A percentile compares a stretch with the other conserved stretches of the same genome.
These are phyloP conservation scores for Dinocampus coccinellae DNA, from an alignment of 2,888 invertebrate genomes.

Conservation along the genomic window DNA sequence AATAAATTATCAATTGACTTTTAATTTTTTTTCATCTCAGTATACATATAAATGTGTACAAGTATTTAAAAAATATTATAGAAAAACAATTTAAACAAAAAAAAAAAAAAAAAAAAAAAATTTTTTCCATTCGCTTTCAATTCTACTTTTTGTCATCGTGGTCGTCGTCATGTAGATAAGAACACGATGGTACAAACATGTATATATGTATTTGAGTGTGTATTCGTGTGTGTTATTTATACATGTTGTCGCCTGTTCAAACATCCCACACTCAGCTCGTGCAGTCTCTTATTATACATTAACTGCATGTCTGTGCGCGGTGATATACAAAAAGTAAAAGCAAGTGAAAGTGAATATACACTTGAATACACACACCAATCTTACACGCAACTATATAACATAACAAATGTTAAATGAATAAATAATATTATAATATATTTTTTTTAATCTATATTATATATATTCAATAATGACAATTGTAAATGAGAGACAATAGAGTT, in stretches of 20 bases:
- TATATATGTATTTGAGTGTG: not conserved
- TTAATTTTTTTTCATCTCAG: not conserved
- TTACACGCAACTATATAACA: constrained; percentile 11
- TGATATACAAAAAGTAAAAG: constrained; percentile 6
- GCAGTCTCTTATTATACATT: not conserved
- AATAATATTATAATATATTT: not conserved
- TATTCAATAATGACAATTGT: not conserved
- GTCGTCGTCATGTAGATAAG: constrained; percentile 17
- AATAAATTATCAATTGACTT: constrained; percentile 30
- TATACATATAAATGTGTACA: no score
- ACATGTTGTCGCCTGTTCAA: constrained; percentile 25
- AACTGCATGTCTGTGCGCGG: not conserved
- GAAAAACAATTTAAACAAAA: not conserved
- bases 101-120: not conserved
- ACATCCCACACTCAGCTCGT: constrained; percentile 21
- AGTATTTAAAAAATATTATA: no score
- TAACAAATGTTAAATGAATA: no score
- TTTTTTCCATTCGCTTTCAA: not conserved
- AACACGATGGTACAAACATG: constrained; percentile 1
- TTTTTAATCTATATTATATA: constrained; percentile 36
- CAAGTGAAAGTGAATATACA: constrained; percentile 25
- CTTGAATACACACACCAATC: not conserved
- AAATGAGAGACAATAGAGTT: not conserved
- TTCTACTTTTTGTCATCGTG: not conserved
- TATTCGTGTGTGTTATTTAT: not conserved